Conservation (phyloP, 2,113 vertebrate species). For the Alouatta palliata region DNA sequence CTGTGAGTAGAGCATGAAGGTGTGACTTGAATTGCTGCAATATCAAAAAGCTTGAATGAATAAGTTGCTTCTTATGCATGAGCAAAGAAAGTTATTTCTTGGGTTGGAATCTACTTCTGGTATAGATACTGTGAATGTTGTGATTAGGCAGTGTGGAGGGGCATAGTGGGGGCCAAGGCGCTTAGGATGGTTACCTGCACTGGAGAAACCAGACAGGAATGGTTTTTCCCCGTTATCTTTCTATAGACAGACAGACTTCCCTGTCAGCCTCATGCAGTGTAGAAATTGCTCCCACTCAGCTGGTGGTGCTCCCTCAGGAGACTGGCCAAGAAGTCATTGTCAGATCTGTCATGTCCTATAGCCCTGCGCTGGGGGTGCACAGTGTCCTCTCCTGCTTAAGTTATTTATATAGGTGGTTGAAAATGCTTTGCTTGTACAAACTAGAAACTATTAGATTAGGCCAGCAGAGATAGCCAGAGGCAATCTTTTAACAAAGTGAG, state of each 20-base stretch:
- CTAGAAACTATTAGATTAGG: conserved; percentile 92
- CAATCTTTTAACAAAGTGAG: conserved; percentile 91
- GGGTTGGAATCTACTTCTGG: not conserved
- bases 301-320: conserved; percentile 84
- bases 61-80: not conserved
- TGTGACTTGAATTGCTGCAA: not conserved
- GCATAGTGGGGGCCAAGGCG: not conserved
- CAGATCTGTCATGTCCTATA: conserved; percentile 88
- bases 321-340: conserved; percentile 80
- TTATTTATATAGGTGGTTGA: conserved; percentile 90
- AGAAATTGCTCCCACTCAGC: conserved; percentile 84
- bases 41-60: not conserved
- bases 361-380: conserved; percentile 74
- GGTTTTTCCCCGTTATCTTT: conserved; percentile 82
- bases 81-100: not conserved
- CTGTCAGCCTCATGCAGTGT: conserved; percentile 85
- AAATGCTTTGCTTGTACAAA: conserved; percentile 91
- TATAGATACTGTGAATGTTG: not conserved
- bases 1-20: not conserved
- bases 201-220: conserved; percentile 78
- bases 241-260: conserved; percentile 82
- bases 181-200: conserved; percentile 69
- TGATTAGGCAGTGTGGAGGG: not conserved
- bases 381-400: conserved; percentile 87
- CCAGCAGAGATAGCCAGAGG: conserved; percentile 89